Evolutionary conservation across 1,140 invertebrate genomes (phyloP), one percentile per base, ranked within the genome.

Genomic region (Whitmania pigra): DNA sequence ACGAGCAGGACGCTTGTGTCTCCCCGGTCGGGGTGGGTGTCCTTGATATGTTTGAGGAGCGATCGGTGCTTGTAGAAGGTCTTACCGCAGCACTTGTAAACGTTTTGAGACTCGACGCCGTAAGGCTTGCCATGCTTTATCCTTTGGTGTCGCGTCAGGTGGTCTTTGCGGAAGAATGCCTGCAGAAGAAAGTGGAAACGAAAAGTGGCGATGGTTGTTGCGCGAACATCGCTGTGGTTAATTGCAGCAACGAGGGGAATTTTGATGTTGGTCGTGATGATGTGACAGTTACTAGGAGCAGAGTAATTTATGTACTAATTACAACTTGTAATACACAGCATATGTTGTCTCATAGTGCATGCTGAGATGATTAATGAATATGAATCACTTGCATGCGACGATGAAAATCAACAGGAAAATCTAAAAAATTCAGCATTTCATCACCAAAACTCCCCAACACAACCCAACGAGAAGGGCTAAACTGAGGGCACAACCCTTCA

Each of bases 41-140:
- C 69, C 36, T 49, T 54, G 22, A 49, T 49, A 49, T 70, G 69
- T 29, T 53, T 40, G n/a, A 49, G 69, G 11, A 70, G 69, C 31
- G 69, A 70, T 2, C 31, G 31, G 29, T 70, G 31, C n/a, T 70
- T 70, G 43, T 70, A 70, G 69, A 70, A 70, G 20, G 49, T 70
- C 53, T 53, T 40, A 22, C 69, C 69, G 18, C 69, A 70, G 25
- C 69, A 70, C 11, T 70, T 49, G 69, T 53, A 70, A 49, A 70
- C 53, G 36, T 25, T 22, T 53, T 70, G 69, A 5, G 53, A 20
- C 11, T 70, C 69, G 4, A 54, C 69, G 13, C 69, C 69, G 49
- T 53, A 70, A 25, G 69, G 69, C 43, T 70, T 70, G 69, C 69
- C 69, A 22, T 70, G 69, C 29, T 70, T 70, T 27, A 70, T 70